A percentile compares a stretch with the other conserved stretches of the same genome.
Evolutionary conservation across 1,140 invertebrate species (phyloP).

Genomic region (Drosophila micromelanica): DNA sequence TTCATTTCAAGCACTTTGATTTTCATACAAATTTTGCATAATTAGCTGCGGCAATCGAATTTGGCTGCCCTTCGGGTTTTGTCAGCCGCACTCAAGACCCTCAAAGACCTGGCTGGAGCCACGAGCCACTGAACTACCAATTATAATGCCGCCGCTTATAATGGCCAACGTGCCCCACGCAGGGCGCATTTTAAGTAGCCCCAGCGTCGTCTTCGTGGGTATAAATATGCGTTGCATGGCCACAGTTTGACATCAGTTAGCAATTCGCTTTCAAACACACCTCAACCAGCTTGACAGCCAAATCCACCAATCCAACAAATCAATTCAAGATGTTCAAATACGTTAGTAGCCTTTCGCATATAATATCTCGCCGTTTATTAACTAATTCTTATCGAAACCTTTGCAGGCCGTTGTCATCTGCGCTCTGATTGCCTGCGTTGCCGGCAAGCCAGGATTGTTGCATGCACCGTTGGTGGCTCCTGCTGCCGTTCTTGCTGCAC

Average conservation of each 20-base stretch:
- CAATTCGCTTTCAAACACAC: constrained; percentile 44
- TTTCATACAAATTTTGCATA: constrained; percentile 47
- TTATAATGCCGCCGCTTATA: constrained; percentile 59
- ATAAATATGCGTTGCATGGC: constrained; percentile 61
- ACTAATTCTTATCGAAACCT: background rate
- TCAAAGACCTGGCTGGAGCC: constrained; percentile 53
- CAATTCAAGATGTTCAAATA: constrained; percentile 75
- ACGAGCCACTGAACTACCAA: constrained; percentile 36
- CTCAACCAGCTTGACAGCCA: constrained; percentile 17
- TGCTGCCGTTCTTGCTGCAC: constrained; percentile 66
- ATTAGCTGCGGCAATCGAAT: constrained; percentile 40
- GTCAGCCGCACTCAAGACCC: constrained; percentile 32
- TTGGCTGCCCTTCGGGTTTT: constrained; percentile 76
- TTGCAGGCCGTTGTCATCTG: constrained; percentile 63
- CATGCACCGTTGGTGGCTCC: constrained; percentile 48
- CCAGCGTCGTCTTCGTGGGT: constrained; percentile 18
- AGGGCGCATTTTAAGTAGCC: constrained; percentile 59
- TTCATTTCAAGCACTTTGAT: constrained; percentile 31
- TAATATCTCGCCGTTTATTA: background rate
- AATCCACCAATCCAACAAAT: constrained; percentile 36
- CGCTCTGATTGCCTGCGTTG: constrained; percentile 56
- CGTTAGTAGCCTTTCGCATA: constrained; percentile 51
- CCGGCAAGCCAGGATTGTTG: constrained; percentile 61
- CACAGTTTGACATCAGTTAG: constrained; percentile 60
- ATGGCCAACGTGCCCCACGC: constrained; percentile 37